Percentiles rank a stretch among this genome's conserved stretches.
phyloP scores from a whole-genome alignment of 1,140 invertebrate genomes.

The Chymomyza costata region DNA sequence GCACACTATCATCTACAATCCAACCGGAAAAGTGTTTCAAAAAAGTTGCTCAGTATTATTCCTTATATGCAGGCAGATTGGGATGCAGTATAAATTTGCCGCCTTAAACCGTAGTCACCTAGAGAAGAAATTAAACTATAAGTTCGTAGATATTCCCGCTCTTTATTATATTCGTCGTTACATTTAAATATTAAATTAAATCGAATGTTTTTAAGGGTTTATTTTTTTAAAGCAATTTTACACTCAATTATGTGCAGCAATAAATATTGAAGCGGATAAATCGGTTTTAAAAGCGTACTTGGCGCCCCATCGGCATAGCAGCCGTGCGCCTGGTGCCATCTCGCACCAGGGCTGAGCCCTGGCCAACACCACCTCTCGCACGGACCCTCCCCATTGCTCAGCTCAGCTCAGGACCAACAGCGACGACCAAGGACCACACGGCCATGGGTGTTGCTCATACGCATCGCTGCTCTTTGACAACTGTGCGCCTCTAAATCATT shows the following conservation, averaged over 20 bases:
- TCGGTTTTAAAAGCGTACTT: slow-evolving; percentile 65
- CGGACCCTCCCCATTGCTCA: slow-evolving; percentile 3
- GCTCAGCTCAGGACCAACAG: slow-evolving; percentile 20
- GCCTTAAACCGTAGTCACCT: too few species aligned
- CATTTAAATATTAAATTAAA: too few species aligned
- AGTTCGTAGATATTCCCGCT: too few species aligned
- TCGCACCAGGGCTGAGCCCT: slow-evolving; percentile 10
- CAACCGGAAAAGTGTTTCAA: too few species aligned
- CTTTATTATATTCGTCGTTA: too few species aligned
- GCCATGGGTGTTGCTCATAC: slow-evolving; percentile 32
- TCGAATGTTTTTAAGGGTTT: slow-evolving; percentile 28
- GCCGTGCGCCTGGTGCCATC: not conserved
- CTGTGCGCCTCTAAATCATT: slow-evolving; percentile 68
- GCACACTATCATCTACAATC: too few species aligned
- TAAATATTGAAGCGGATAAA: slow-evolving; percentile 64
- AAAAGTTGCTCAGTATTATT: too few species aligned
- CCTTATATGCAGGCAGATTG: too few species aligned
- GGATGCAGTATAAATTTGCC: too few species aligned
- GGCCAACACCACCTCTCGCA: slow-evolving; percentile 5
- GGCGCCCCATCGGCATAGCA: slow-evolving; percentile 30
- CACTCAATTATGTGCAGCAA: slow-evolving; percentile 65
- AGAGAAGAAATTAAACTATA: too few species aligned
- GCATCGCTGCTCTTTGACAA: slow-evolving; percentile 73
- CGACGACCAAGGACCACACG: slow-evolving; percentile 13
- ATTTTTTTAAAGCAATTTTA: slow-evolving; percentile 40